Percentiles rank a stretch among this genome's conserved stretches.
Conservation (phyloP, 2,888 invertebrate genomes). For the Nomada goodeniana region DNA sequence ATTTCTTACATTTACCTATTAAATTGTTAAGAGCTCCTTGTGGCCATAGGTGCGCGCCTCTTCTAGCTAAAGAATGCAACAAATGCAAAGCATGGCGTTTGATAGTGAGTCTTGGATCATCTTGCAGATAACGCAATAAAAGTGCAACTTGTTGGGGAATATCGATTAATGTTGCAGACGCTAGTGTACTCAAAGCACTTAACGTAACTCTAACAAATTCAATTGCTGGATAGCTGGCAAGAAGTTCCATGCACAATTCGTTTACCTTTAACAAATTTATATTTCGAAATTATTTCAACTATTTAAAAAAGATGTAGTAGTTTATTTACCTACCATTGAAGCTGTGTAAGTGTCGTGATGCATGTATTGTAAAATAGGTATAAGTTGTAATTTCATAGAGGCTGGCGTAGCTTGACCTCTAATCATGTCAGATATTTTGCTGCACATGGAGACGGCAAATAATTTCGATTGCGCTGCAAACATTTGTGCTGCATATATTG, state of each 20-base stretch:
- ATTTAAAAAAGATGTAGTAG: neutral
- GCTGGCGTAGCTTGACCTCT: conserved; percentile 96
- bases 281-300: neutral
- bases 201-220: conserved; percentile 93
- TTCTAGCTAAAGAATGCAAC: conserved; percentile 89
- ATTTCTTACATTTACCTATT: conserved; percentile 76
- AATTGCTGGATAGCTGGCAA: conserved; percentile 92
- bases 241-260: conserved; percentile 89
- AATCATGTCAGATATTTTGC: conserved; percentile 97
- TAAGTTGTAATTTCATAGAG: conserved; percentile 95
- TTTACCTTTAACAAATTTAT: conserved; percentile 86
- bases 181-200: conserved; percentile 94
- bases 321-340: conserved; percentile 86
- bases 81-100: conserved; percentile 89
- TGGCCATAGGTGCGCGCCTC: conserved; percentile 93
- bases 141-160: conserved; percentile 94
- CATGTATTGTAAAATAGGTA: conserved; percentile 96
- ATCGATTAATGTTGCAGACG: conserved; percentile 94
- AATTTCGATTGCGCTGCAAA: conserved; percentile 97
- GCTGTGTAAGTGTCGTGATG: conserved; percentile 93
- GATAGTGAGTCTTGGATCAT: conserved; percentile 89
- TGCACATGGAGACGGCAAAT: conserved; percentile 98
- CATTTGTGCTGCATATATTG: conserved; percentile 96
- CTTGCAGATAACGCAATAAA: conserved; percentile 88
- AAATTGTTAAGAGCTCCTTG: conserved; percentile 85